Percentiles rank a stretch among this genome's conserved stretches.
Evolutionary conservation across 2,888 invertebrate genomes (phyloP).

Genomic region (Drosophila algonquin): DNA sequence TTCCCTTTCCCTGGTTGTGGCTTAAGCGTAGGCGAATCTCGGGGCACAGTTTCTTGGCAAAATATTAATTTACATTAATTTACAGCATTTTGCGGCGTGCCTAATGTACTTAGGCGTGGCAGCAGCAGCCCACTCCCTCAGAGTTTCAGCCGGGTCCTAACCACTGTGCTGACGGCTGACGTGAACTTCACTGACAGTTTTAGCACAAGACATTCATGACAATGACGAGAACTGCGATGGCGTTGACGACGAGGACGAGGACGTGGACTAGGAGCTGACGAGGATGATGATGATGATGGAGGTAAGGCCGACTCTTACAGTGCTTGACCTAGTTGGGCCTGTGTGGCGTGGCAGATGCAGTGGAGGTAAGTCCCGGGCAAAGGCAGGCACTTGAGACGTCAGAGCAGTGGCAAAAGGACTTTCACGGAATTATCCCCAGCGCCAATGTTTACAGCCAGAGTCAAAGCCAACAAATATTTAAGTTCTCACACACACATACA

Average conservation of each 20-base stretch:
- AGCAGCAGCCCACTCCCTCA: not conserved
- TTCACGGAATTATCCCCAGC: constrained; percentile 35
- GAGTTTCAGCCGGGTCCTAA: not conserved
- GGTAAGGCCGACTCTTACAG: constrained; percentile 32
- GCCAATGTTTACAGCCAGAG: constrained; percentile 24
- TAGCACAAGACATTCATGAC: constrained; percentile 53
- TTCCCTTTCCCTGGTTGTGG: constrained; percentile 26
- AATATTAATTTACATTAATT: not conserved
- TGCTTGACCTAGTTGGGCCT: constrained; percentile 68
- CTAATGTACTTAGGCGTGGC: not conserved
- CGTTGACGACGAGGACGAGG: constrained; percentile 11
- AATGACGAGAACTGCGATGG: constrained; percentile 45
- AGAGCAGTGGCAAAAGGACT: constrained; percentile 37
- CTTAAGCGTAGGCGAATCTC: constrained; percentile 41
- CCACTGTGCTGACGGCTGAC: constrained; percentile 21
- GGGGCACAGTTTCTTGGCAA: constrained; percentile 12
- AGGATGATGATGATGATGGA: constrained; percentile 35
- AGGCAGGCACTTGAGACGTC: constrained; percentile 53
- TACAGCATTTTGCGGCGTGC: not conserved
- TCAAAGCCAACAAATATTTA: constrained; percentile 50
- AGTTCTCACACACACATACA: constrained; percentile 9
- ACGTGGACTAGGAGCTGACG: too few relatives aligned
- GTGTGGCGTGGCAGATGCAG: too few relatives aligned
- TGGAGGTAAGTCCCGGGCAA: constrained; percentile 36
- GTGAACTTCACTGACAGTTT: constrained; percentile 58